Conservation (phyloP, 2,888 invertebrate genomes). For the Drosophila falleni region DNA sequence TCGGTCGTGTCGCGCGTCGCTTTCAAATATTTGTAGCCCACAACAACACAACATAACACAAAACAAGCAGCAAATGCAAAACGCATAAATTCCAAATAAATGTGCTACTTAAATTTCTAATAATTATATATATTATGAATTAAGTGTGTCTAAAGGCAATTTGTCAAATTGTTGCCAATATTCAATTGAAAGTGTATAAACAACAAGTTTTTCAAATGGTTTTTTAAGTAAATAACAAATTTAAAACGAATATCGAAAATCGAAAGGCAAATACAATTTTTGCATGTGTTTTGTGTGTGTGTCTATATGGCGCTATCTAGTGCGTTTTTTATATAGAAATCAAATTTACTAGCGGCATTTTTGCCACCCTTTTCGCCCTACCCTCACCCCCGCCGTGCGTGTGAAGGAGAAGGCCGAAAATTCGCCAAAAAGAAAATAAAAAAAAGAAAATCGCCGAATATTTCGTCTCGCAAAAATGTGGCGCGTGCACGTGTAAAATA, state of each 20-base stretch:
- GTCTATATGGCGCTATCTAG: conserved; percentile 18
- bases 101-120: conserved; percentile 36
- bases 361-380: conserved; percentile 12
- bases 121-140: conserved; percentile 34
- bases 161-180: neutral
- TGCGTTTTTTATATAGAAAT: conserved; percentile 42
- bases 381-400: conserved; percentile 29
- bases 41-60: conserved; percentile 26
- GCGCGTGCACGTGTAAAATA: conserved; percentile 73
- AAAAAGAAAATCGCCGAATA: conserved; percentile 18
- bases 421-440: conserved; percentile 37
- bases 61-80: conserved; percentile 37
- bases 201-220: conserved; percentile 38
- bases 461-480: conserved; percentile 58
- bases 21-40: conserved; percentile 52
- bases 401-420: conserved; percentile 41
- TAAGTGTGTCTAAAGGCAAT: conserved; percentile 14
- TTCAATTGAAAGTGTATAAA: conserved; percentile 38
- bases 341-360: conserved; percentile 55
- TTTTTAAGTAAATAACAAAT: conserved; percentile 38
- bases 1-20: conserved; percentile 72
- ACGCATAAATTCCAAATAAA: conserved; percentile 38
- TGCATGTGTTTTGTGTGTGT: conserved; percentile 46
- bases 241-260: neutral
- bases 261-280: conserved; percentile 51